Percentiles rank a stretch among this genome's conserved stretches.
Evolutionary conservation across 2,888 invertebrate genomes (phyloP).

Genomic region (Torymus auratus): DNA sequence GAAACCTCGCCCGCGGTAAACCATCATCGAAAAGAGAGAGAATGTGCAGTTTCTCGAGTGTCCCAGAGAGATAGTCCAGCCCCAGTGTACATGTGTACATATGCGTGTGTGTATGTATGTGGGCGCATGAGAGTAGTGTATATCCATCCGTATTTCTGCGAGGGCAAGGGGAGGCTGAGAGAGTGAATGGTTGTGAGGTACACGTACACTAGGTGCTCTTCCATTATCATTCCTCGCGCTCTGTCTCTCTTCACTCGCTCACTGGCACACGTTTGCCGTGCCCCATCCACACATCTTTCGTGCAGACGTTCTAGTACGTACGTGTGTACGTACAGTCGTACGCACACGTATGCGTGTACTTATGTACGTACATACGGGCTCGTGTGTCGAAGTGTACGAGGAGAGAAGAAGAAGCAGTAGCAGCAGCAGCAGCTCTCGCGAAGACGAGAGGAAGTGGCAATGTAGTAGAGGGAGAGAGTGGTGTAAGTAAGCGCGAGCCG

Average conservation of each 20-base stretch:
- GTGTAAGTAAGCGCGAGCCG: neutral
- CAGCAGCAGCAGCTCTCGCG: conserved; percentile 1
- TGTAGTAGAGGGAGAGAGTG: conserved; percentile 19
- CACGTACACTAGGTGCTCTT: conserved; percentile 5
- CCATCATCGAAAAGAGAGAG: too few relatives aligned
- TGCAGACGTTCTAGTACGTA: too few relatives aligned
- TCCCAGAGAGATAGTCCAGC: too few relatives aligned
- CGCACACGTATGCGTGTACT: neutral
- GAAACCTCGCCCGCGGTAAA: too few relatives aligned
- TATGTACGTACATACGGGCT: conserved; percentile 1
- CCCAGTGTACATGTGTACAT: neutral
- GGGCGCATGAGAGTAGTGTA: neutral
- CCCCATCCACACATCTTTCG: neutral
- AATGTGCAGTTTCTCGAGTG: too few relatives aligned
- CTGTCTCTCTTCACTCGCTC: conserved; percentile 18
- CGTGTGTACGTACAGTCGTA: too few relatives aligned
- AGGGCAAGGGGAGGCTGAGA: neutral
- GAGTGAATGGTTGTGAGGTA: neutral
- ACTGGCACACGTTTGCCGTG: neutral
- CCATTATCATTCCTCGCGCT: conserved; percentile 10
- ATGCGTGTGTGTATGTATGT: neutral
- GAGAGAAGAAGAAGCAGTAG: neutral
- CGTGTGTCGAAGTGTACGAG: neutral
- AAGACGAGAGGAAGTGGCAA: conserved; percentile 22
- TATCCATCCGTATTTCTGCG: neutral